These are phyloP conservation scores for Reticulitermes lucifugus DNA, from an alignment of 2,888 invertebrate species.

Conservation along the genomic window DNA sequence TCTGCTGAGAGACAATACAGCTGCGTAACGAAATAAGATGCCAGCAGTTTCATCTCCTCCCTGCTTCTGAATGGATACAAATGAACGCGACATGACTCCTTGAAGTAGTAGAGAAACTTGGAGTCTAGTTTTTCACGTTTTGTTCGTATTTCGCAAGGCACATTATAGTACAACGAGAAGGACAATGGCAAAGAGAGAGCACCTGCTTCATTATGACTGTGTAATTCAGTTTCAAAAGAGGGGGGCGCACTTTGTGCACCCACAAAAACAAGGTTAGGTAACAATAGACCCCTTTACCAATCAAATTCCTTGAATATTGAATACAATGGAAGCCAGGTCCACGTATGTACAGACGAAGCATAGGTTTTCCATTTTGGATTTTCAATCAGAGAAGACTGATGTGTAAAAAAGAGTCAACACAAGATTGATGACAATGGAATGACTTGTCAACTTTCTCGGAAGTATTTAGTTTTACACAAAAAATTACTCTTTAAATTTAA, in stretches of 20 bases:
- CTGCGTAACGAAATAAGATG: neutral
- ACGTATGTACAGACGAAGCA: slow-evolving; percentile 28
- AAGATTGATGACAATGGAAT: slow-evolving; percentile 47
- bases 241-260: slow-evolving; percentile 26
- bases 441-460: slow-evolving; percentile 48
- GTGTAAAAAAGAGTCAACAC: slow-evolving; percentile 40
- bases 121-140: slow-evolving; percentile 25
- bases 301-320: slow-evolving; percentile 50
- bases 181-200: slow-evolving; percentile 25
- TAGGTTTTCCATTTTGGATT: slow-evolving; percentile 36
- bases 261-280: slow-evolving; percentile 45
- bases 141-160: slow-evolving; percentile 22
- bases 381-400: neutral
- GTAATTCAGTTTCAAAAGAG: slow-evolving; percentile 48
- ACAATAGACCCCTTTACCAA: slow-evolving; percentile 47
- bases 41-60: neutral
- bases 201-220: slow-evolving; percentile 47
- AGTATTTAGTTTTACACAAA: slow-evolving; percentile 41
- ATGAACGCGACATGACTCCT: neutral
- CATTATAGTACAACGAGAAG: slow-evolving; percentile 25
- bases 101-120: neutral
- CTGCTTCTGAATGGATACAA: neutral
- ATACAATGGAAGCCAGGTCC: slow-evolving; percentile 28
- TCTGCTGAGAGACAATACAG: neutral
- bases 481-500: slow-evolving; percentile 10